Evolutionary conservation across 1,140 invertebrate species (phyloP).

Genomic region (Helicoverpa armigera): DNA sequence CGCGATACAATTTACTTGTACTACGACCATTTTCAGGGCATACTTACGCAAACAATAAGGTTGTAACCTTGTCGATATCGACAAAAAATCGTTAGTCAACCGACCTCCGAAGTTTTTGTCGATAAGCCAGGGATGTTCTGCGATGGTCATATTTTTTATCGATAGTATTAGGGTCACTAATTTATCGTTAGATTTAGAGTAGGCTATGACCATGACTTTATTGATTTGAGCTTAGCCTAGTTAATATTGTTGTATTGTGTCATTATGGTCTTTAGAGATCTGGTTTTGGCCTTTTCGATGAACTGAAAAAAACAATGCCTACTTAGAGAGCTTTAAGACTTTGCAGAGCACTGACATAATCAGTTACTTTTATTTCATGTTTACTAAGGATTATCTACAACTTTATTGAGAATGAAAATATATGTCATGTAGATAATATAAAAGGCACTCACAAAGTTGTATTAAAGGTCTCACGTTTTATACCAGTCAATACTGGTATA

Average conservation of each 20-base stretch:
- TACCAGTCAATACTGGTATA: too few species aligned
- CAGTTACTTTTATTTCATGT: too few species aligned
- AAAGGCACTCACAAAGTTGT: too few species aligned
- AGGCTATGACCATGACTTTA: slow-evolving; percentile 44
- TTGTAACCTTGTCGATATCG: slow-evolving; percentile 40
- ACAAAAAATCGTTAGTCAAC: slow-evolving; percentile 61
- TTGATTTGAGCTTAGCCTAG: slow-evolving; percentile 20
- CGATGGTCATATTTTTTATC: slow-evolving; percentile 62
- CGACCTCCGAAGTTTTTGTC: slow-evolving; percentile 56
- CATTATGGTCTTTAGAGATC: background rate
- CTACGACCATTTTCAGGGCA: slow-evolving; percentile 25
- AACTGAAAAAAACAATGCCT: too few species aligned
- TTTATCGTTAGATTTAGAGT: slow-evolving; percentile 51
- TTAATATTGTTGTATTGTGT: slow-evolving; percentile 25
- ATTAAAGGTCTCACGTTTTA: too few species aligned
- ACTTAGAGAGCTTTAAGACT: too few species aligned
- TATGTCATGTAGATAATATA: too few species aligned
- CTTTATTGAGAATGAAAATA: too few species aligned
- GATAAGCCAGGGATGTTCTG: slow-evolving; percentile 51
- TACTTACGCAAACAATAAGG: slow-evolving; percentile 35
- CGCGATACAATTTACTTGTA: background rate
- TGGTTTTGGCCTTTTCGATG: background rate
- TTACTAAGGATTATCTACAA: too few species aligned
- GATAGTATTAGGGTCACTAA: slow-evolving; percentile 57
- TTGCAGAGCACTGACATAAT: too few species aligned